Conservation (phyloP, 2,113 vertebrate genomes). For the Tragulus kanchil region DNA sequence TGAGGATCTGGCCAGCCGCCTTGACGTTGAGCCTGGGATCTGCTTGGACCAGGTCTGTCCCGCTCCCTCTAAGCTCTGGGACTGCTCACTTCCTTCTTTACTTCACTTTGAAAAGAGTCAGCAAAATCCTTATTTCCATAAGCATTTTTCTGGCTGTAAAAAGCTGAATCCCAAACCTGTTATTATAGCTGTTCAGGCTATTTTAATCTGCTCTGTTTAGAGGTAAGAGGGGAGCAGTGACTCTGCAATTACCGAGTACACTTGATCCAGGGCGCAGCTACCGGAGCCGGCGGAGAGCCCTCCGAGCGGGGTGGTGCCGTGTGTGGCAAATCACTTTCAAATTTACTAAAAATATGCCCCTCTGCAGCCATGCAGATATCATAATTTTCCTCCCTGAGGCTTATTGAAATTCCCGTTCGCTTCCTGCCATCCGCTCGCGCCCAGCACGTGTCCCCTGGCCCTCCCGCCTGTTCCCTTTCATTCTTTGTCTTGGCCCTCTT, state of each 20-base stretch:
- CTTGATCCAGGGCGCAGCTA: conserved; percentile 61
- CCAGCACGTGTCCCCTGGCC: not conserved
- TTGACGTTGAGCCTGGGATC: not conserved
- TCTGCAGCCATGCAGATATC: conserved; percentile 64
- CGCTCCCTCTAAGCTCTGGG: not conserved
- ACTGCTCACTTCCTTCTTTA: not conserved
- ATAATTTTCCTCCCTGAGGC: conserved; percentile 33
- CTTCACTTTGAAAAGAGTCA: conserved; percentile 82
- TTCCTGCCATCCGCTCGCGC: conserved; percentile 6
- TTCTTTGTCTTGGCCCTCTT: not conserved
- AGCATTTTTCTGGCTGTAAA: conserved; percentile 80
- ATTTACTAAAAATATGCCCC: conserved; percentile 73
- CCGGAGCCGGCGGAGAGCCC: conserved; percentile 58
- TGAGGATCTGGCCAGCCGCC: accelerated
- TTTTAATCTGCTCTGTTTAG: conserved; percentile 86
- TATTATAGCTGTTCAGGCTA: conserved; percentile 88
- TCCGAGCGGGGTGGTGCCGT: conserved; percentile 53
- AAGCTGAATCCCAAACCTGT: conserved; percentile 86
- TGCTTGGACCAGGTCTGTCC: not conserved
- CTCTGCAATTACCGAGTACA: conserved; percentile 78
- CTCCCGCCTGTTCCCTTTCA: not conserved
- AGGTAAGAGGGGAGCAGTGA: conserved; percentile 84
- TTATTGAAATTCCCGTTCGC: conserved; percentile 5
- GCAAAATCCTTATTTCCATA: conserved; percentile 86
- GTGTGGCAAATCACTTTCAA: conserved; percentile 65